Evolutionary conservation across 1,140 invertebrate genomes (phyloP).

Genomic region (Platorchestia sp.): DNA sequence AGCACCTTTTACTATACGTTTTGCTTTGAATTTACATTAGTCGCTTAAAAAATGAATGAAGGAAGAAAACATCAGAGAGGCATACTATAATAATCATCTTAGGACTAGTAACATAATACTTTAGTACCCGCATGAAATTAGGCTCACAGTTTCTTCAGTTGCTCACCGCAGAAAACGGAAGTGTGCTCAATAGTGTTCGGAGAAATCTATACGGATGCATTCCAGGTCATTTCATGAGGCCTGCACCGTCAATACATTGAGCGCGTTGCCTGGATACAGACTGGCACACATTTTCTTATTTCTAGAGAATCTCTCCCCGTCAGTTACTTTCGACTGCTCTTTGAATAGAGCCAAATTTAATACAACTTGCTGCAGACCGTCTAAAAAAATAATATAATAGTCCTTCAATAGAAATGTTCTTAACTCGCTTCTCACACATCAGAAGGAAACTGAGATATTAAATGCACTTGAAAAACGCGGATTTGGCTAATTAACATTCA

Average conservation of each 20-base stretch:
- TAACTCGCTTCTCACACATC: too few species aligned
- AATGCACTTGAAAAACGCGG: too few species aligned
- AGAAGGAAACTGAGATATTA: too few species aligned
- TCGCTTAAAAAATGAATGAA: neutral
- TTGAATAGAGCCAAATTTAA: too few species aligned
- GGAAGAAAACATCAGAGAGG: neutral
- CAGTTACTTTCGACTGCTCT: too few species aligned
- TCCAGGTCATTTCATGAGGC: neutral
- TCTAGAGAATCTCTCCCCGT: neutral
- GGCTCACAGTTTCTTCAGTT: neutral
- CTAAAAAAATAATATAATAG: too few species aligned
- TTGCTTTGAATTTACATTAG: neutral
- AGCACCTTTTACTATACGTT: too few species aligned
- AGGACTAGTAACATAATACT: neutral
- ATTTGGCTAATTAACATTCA: too few species aligned
- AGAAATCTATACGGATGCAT: neutral
- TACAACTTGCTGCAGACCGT: too few species aligned
- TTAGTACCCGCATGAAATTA: neutral
- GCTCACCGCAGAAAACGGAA: neutral
- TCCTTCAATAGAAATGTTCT: too few species aligned
- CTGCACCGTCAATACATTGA: neutral
- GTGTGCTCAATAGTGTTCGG: neutral
- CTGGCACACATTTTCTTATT: neutral
- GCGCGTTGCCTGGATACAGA: neutral
- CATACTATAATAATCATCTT: neutral